Conservation (phyloP, 2,888 invertebrate genomes). For the Timema cristinae region DNA sequence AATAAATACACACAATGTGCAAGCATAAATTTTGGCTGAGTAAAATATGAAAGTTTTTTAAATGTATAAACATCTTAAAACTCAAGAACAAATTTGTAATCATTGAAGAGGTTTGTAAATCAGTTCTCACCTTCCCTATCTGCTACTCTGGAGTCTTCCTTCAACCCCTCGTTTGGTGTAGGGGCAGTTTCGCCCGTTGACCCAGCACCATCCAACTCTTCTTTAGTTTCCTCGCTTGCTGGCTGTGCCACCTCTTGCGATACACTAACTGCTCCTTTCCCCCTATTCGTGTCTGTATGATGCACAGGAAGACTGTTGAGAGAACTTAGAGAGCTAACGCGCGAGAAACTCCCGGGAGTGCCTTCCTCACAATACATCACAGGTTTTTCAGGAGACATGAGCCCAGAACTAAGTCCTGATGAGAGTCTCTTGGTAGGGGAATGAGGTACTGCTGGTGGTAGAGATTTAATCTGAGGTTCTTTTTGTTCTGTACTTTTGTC, state of each 20-base stretch:
- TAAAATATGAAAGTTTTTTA: too few species aligned
- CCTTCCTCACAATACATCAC: slow-evolving; percentile 84
- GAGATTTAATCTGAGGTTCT: slow-evolving; percentile 22
- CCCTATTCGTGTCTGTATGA: slow-evolving; percentile 7
- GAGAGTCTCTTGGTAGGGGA: slow-evolving; percentile 21
- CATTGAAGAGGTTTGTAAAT: too few species aligned
- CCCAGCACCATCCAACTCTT: not conserved
- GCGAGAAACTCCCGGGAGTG: slow-evolving; percentile 75
- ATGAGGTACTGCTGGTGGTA: slow-evolving; percentile 15
- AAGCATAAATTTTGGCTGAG: too few species aligned
- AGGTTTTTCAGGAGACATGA: slow-evolving; percentile 73
- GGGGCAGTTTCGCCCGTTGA: slow-evolving; percentile 22
- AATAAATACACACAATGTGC: too few species aligned
- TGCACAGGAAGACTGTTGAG: slow-evolving; percentile 39
- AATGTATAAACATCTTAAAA: too few species aligned
- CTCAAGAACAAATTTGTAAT: too few species aligned
- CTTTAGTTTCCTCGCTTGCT: not conserved
- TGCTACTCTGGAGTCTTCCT: not conserved
- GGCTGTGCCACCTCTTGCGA: not conserved
- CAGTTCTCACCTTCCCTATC: slow-evolving; percentile 29
- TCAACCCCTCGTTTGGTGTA: slow-evolving; percentile 17
- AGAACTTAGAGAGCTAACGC: slow-evolving; percentile 53
- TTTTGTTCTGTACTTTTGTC: slow-evolving; percentile 20
- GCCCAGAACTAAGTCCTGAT: slow-evolving; percentile 58
- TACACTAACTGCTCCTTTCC: too few species aligned